phyloP scores from a whole-genome alignment of 2,888 invertebrate species.

The Megaustenia siamemsis region DNA sequence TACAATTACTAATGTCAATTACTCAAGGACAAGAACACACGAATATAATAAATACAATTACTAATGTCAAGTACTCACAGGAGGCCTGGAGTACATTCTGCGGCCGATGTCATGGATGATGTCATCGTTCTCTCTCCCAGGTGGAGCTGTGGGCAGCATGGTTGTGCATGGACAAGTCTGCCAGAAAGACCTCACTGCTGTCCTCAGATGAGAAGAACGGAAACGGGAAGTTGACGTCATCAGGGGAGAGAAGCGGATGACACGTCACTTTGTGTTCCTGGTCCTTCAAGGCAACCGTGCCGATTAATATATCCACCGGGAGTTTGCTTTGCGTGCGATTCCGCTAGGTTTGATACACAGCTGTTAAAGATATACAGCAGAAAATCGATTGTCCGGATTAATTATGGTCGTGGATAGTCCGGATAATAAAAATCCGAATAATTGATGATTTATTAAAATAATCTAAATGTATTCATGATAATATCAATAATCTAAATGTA shows the following conservation, averaged over 20 bases:
- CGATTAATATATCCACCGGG: constrained; percentile 74
- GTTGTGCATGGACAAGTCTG: constrained; percentile 69
- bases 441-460: too few relatives aligned
- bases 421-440: too few relatives aligned
- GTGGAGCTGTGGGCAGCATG: constrained; percentile 75
- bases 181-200: constrained; percentile 61
- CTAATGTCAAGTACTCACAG: too few relatives aligned
- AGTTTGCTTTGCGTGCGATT: constrained; percentile 73
- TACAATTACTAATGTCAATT: too few relatives aligned
- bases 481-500: too few relatives aligned
- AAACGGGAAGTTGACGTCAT: constrained; percentile 70
- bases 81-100: background rate
- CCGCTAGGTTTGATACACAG: constrained; percentile 74
- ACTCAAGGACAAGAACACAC: too few relatives aligned
- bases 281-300: constrained; percentile 70
- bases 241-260: constrained; percentile 72
- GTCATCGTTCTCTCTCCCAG: constrained; percentile 76
- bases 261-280: constrained; percentile 69
- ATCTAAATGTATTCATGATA: too few relatives aligned
- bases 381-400: too few relatives aligned
- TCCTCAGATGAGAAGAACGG: constrained; percentile 67
- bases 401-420: too few relatives aligned
- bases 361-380: constrained; percentile 59
- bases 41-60: too few relatives aligned
- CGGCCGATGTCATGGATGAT: constrained; percentile 69